Conservation (phyloP, 2,113 vertebrate genomes). For the Hystrix cristata region DNA sequence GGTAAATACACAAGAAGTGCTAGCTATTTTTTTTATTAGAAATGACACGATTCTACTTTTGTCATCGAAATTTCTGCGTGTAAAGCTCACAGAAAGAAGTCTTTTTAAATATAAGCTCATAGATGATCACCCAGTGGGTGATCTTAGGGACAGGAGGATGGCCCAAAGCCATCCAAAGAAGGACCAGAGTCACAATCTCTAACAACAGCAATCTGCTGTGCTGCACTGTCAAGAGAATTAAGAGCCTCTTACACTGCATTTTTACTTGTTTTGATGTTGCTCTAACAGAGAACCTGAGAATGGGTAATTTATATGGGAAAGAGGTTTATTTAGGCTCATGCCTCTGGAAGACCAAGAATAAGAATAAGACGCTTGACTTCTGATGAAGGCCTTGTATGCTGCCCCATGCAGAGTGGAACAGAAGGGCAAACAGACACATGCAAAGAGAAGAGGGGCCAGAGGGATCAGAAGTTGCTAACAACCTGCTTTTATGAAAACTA, state of each 20-base stretch:
- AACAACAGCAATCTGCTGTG: not conserved
- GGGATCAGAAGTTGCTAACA: not conserved
- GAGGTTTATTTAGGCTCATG: not conserved
- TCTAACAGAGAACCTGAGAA: not conserved
- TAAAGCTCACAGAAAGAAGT: not conserved
- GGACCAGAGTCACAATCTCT: not conserved
- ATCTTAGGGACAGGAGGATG: not conserved
- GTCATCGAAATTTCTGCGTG: not conserved
- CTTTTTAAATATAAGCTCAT: not conserved
- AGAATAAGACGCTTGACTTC: not conserved
- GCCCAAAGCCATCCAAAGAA: not conserved
- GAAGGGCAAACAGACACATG: too few species aligned
- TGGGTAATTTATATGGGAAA: not conserved
- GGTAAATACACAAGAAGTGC: not conserved
- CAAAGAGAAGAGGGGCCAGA: not conserved
- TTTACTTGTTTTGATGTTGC: not conserved
- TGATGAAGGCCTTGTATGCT: not conserved
- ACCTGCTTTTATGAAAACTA: not conserved
- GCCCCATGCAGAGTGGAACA: too few species aligned
- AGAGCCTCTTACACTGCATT: not conserved
- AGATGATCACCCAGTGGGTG: not conserved
- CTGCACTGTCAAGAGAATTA: not conserved
- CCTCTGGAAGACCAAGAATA: not conserved
- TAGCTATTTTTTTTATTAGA: not conserved
- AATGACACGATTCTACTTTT: not conserved